Percentiles rank a stretch among this genome's conserved stretches.
Evolutionary conservation across 2,888 invertebrate species (phyloP).

Genomic region (Mythimna loreyi): DNA sequence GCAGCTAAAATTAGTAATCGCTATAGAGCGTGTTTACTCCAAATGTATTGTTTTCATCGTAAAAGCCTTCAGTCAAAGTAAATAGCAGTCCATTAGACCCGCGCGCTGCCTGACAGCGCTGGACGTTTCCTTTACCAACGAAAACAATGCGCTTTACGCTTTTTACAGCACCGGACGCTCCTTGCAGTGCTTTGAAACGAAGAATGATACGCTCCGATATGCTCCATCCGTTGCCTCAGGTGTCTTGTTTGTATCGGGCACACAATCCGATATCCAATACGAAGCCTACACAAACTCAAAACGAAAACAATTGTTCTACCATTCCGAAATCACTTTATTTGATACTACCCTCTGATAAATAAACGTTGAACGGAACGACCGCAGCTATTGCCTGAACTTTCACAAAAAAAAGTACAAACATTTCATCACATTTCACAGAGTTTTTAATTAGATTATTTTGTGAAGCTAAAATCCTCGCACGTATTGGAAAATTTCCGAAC

Average conservation of each 20-base stretch:
- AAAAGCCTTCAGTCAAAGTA: conserved; percentile 79
- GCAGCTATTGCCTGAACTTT: conserved; percentile 47
- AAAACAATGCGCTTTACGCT: conserved; percentile 86
- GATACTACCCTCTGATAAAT: conserved; percentile 39
- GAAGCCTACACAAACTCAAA: conserved; percentile 57
- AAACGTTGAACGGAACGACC: conserved; percentile 44
- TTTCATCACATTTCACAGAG: conserved; percentile 68
- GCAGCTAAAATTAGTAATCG: conserved; percentile 59
- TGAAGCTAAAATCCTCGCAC: conserved; percentile 70
- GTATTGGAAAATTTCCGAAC: conserved; percentile 68
- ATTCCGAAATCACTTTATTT: conserved; percentile 47
- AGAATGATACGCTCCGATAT: conserved; percentile 81
- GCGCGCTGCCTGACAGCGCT: conserved; percentile 77
- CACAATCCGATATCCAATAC: conserved; percentile 72
- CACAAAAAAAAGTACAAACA: conserved; percentile 57
- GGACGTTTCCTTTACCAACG: conserved; percentile 79
- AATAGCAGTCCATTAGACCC: conserved; percentile 84
- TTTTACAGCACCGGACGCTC: conserved; percentile 81
- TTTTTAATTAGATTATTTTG: conserved; percentile 75
- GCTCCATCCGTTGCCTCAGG: conserved; percentile 71
- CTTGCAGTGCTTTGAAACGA: conserved; percentile 79
- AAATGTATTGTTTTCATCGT: conserved; percentile 70
- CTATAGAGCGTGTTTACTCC: conserved; percentile 55
- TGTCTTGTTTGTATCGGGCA: conserved; percentile 70
- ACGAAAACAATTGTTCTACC: conserved; percentile 60